phyloP scores from a whole-genome alignment of 2,797 vertebrate species.

The Chaetophractus vellerosus region DNA sequence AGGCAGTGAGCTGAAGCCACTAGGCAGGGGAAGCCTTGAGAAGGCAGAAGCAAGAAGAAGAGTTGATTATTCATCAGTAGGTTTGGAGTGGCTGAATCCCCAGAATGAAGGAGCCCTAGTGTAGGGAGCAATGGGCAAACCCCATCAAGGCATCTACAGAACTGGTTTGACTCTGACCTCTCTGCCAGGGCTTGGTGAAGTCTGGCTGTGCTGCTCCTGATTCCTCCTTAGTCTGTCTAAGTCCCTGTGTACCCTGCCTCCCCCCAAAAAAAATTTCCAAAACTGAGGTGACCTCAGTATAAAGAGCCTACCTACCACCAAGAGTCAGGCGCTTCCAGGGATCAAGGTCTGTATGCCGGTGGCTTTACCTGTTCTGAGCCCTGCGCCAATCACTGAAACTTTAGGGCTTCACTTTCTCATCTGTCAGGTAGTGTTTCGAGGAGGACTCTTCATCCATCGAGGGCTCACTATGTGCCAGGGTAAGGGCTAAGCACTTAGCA shows the following conservation, averaged over 20 bases:
- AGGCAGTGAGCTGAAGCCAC: background rate
- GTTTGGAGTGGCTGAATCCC: background rate
- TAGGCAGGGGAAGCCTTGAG: background rate
- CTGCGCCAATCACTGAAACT: background rate
- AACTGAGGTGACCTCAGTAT: background rate
- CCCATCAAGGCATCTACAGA: background rate
- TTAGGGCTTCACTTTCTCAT: background rate
- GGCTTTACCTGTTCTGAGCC: background rate
- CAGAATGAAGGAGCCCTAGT: background rate
- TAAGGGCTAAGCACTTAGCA: no score
- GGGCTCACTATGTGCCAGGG: no score
- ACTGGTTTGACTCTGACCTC: background rate
- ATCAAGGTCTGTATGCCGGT: fast-evolving
- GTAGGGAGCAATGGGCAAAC: background rate
- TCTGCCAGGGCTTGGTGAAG: background rate
- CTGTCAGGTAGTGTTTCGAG: background rate
- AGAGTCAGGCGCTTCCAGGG: fast-evolving
- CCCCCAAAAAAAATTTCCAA: background rate
- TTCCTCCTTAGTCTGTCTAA: background rate
- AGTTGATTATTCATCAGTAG: background rate
- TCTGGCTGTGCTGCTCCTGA: background rate
- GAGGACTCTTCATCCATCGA: no score
- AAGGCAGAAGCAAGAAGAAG: background rate
- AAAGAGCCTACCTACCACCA: no score
- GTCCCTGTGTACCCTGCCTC: background rate